phyloP scores from a whole-genome alignment of 2,888 invertebrate species.

The Myopa testacea region DNA sequence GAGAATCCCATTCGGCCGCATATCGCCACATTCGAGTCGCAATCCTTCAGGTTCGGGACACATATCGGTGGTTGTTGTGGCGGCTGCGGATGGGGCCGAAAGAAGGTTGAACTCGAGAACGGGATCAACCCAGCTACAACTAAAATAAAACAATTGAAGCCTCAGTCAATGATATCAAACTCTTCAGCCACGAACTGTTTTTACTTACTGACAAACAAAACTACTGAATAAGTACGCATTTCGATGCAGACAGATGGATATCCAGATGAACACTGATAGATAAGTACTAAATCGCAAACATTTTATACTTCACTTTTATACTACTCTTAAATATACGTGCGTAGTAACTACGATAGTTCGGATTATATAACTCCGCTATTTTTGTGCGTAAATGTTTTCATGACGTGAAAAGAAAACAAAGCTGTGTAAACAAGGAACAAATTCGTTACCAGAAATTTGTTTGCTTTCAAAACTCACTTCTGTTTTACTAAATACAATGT shows the following conservation, averaged over 20 bases:
- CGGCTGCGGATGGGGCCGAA: neutral
- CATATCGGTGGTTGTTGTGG: slow-evolving; percentile 19
- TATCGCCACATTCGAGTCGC: neutral
- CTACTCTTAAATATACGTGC: too few species aligned
- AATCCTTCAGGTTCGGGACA: neutral
- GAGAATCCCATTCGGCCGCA: slow-evolving; percentile 35
- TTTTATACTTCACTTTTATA: neutral
- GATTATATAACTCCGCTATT: too few species aligned
- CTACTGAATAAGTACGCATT: neutral
- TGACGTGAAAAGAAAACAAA: too few species aligned
- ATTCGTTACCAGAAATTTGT: too few species aligned
- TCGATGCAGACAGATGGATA: neutral
- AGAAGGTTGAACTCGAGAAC: neutral
- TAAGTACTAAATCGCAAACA: neutral
- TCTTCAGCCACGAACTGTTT: neutral
- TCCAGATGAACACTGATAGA: neutral
- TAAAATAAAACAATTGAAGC: neutral
- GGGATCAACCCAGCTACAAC: neutral
- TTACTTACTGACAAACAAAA: slow-evolving; percentile 11
- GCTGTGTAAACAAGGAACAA: too few species aligned
- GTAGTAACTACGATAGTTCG: too few species aligned
- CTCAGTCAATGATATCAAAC: neutral
- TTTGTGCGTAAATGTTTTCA: too few species aligned
- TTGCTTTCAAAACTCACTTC: too few species aligned
- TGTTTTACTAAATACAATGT: too few species aligned